phyloP scores from a whole-genome alignment of 1,140 invertebrate genomes.

The Schlechtendalia chinensis region DNA sequence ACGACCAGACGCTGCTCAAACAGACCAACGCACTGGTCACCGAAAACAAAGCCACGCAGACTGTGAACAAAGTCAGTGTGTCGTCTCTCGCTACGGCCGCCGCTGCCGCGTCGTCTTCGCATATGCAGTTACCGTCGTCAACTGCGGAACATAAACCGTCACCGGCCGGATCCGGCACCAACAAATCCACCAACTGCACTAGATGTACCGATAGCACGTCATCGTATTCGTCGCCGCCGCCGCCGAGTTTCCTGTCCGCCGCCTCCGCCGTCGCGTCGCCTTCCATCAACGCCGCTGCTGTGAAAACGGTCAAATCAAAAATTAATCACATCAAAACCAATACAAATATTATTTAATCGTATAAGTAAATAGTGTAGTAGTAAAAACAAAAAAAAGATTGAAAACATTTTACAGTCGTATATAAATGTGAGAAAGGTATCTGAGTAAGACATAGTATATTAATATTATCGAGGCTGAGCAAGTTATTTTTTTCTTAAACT shows the following conservation, averaged over 20 bases:
- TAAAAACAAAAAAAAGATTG: background rate
- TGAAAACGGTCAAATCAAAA: conserved; percentile 33
- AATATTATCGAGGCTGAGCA: too few relatives aligned
- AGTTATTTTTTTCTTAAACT: too few relatives aligned
- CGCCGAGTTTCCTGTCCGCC: background rate
- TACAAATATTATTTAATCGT: background rate
- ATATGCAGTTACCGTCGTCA: background rate
- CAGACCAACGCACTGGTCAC: conserved; percentile 78
- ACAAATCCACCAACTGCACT: background rate
- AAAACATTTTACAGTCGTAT: background rate
- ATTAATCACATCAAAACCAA: conserved; percentile 20
- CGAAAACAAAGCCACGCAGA: conserved; percentile 62
- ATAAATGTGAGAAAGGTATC: background rate
- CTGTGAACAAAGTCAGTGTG: background rate
- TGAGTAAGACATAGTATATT: too few relatives aligned
- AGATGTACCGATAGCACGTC: conserved; percentile 5
- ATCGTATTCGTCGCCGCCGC: background rate
- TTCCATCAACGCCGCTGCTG: background rate
- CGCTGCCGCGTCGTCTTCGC: background rate
- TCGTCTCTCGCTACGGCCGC: background rate
- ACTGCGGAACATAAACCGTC: background rate
- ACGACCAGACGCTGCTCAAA: conserved; percentile 79
- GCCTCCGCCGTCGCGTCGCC: background rate
- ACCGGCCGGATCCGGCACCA: background rate
- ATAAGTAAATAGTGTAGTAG: too few relatives aligned